Base-by-base conservation (phyloP, 1,140 invertebrate species). In the Hylyphantes graminicola region DNA sequence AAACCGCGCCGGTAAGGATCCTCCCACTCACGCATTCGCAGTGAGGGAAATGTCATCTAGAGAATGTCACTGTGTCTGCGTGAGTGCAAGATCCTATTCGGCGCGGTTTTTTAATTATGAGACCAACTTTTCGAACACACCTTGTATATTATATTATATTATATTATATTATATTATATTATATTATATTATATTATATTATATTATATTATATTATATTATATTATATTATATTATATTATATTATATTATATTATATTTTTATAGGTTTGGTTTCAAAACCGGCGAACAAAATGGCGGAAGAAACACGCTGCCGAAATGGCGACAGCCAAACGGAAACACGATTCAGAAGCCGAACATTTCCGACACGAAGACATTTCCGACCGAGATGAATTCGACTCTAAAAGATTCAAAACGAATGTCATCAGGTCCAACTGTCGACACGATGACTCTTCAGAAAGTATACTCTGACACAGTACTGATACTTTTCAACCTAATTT, bases 251-350 rank as follows among this genome's bases (percentile, higher is more conserved):
- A 48, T 12, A 8, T 72, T 15, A 8, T 19, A 15, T n/a, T 35
- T 79, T 93, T 92, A 61, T 93, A 99, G 98, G 98, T 99, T 61
- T 99, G 98, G 98, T 99, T 99, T 91, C 98, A 99, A 92, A 99
- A 99, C 91, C 93, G 98, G 89, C 92, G 98, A 89, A 99, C 98
- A 87, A 99, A 99, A 92, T 99, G 98, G 98, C 92, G 98, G 88
- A 99, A 99, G 93, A 97, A 97, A 90, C 97, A 99, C 92, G 97
- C 98, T 0, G 98, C 97, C 4, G 98, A 99, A 92, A 98, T 98
- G 96, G 97, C 97, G 72, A 97, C 96, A 48, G 97, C 97, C 8
- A 99, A 99, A 90, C 93, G 96, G 89, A 96, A 97, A 90, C 97
- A 98, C 89, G 97, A 98, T 90, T 83, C 86, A 21, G 96, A 97